Evolutionary conservation across 2,888 invertebrate species (phyloP).

Genomic region (Pterostichus madidus): DNA sequence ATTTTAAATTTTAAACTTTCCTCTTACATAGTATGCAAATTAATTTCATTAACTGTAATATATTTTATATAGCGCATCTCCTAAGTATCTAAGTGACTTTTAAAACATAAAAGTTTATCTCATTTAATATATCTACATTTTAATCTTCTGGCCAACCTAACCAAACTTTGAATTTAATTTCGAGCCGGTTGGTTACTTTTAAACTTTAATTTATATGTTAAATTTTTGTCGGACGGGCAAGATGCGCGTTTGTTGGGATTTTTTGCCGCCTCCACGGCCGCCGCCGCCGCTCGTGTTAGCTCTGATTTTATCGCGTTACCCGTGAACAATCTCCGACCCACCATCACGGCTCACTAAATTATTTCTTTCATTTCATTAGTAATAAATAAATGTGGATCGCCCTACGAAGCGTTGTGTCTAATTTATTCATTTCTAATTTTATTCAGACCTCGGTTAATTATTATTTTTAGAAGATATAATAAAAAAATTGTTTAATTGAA

Average conservation of each 20-base stretch:
- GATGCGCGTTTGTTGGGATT: conserved; percentile 54
- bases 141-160: conserved; percentile 59
- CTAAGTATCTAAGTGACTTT: conserved; percentile 29
- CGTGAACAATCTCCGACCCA: not conserved
- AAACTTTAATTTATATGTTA: conserved; percentile 67
- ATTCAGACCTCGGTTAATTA: too few species aligned
- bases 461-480: too few species aligned
- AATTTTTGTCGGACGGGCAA: conserved; percentile 59
- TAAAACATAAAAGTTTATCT: conserved; percentile 66
- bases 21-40: conserved; percentile 64
- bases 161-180: conserved; percentile 66
- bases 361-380: conserved; percentile 42
- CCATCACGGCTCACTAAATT: conserved; percentile 17
- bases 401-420: not conserved
- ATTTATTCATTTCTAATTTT: not conserved
- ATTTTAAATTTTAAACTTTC: conserved; percentile 65
- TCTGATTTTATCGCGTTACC: conserved; percentile 37
- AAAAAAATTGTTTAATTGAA: too few species aligned
- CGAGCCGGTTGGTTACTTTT: conserved; percentile 62
- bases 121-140: conserved; percentile 67
- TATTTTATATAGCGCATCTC: conserved; percentile 63
- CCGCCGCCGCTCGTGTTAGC: not conserved
- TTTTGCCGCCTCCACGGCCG: conserved; percentile 34
- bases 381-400: conserved; percentile 14
- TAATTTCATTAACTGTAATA: conserved; percentile 67